Evolutionary conservation across 2,113 vertebrate species (phyloP), one percentile per base, ranked within the genome.

Genomic region (Toxotes jaculatrix): DNA sequence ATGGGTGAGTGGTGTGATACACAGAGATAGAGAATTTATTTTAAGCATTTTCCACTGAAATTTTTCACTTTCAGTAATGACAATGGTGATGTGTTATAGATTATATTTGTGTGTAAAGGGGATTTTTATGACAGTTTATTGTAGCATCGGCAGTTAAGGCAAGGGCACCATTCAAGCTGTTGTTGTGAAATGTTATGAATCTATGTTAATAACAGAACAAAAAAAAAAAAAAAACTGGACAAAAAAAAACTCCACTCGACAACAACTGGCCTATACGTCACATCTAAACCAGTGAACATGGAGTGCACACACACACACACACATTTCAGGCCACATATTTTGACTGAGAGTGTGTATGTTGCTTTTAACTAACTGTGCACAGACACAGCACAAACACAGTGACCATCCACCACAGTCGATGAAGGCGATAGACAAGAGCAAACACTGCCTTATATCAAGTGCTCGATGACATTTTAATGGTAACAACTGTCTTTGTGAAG

Each of bases 381-480:
- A 80, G 70, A 68, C 67, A 69, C 59, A 74, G 86, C 80, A 82
- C 72, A 80, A 79, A 82, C 77, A 63, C 57, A 21, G 65, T 1
- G 69, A 56, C 21, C 36, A 7, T 34, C 5, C 23, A 16, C 70
- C 74, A 19, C 80, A 69, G 53, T 81, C 67, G 66, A 80, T n/a
- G 36, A 14, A 71, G 40, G 40, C 17, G 32, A 69, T 42, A 74
- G 72, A 69, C 78, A 36, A 72, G 68, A 69, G 77, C 78, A 76
- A 77, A 74, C 88, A 62, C 78, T n/a, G 70, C 23, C 31, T 86
- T 80, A 74, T 69, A 85, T 84, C 83, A 87, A 90, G 79, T 17
- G 63, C 65, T 84, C 21, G n/a, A 68, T 80, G 89, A 87, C 89
- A 90, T 84, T 85, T 91, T 79, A 74, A 90, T 73, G 74, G 69